Conservation (phyloP, 1,140 invertebrate genomes). For the Lepidurus arcticus region DNA sequence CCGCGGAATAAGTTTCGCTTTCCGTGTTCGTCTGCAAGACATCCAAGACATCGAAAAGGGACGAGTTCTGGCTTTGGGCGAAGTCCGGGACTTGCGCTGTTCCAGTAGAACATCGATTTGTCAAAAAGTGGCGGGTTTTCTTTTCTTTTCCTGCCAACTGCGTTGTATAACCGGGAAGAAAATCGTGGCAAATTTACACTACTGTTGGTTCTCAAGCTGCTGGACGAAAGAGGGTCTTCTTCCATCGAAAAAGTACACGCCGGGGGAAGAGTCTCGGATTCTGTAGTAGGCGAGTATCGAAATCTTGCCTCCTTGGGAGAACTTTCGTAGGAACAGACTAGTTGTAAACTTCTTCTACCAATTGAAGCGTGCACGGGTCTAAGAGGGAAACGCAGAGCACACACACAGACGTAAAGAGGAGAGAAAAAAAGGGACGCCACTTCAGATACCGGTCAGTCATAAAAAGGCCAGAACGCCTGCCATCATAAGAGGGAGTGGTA, state of each 20-base stretch:
- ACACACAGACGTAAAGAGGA: background rate
- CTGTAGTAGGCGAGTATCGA: background rate
- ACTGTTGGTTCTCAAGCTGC: background rate
- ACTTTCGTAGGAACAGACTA: background rate
- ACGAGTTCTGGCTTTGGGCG: background rate
- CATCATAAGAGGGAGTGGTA: background rate
- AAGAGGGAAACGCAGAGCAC: background rate
- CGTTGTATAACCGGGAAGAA: background rate
- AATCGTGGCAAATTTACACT: slow-evolving; percentile 11
- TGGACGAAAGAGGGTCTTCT: background rate
- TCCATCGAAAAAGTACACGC: background rate
- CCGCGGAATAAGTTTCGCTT: background rate
- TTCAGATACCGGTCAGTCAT: background rate
- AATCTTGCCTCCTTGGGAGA: background rate
- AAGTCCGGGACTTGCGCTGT: background rate
- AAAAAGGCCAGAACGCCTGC: background rate
- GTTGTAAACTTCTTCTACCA: slow-evolving; percentile 3
- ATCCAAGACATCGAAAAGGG: background rate
- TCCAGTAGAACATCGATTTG: background rate
- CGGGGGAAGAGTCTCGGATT: background rate
- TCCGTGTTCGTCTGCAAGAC: background rate
- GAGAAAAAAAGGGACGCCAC: background rate
- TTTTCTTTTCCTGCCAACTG: background rate
- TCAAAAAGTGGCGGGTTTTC: slow-evolving; percentile 4
- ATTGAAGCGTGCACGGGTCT: slow-evolving; percentile 7